Evolutionary conservation across 2,113 vertebrate species (phyloP).

Genomic region (Triplophysa siluroides): DNA sequence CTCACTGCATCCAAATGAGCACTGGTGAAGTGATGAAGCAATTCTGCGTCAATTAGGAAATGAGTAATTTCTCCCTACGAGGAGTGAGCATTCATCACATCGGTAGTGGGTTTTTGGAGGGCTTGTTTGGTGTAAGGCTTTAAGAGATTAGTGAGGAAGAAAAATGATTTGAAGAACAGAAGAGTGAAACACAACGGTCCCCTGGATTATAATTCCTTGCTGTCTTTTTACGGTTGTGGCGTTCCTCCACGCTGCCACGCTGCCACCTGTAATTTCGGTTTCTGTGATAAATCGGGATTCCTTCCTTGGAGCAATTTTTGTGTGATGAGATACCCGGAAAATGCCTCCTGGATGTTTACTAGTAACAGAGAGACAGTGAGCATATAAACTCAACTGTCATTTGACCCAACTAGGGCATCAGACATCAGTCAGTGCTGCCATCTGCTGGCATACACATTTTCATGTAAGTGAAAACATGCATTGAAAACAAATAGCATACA

Average conservation of each 20-base stretch:
- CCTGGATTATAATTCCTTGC: background rate
- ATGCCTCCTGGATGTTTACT: conserved; percentile 16
- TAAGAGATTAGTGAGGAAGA: background rate
- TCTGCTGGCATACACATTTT: conserved; percentile 60
- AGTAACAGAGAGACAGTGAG: conserved; percentile 1
- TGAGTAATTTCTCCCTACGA: conserved; percentile 62
- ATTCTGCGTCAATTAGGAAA: conserved; percentile 67
- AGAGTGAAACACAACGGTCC: background rate
- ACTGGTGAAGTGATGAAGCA: conserved; percentile 60
- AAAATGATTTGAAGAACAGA: background rate
- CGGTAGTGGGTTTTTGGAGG: conserved; percentile 10
- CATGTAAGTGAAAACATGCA: background rate
- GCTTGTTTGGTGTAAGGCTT: conserved; percentile 37
- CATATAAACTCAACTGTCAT: background rate
- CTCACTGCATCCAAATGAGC: conserved; percentile 58
- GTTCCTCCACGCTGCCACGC: background rate
- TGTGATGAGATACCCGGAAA: conserved; percentile 8
- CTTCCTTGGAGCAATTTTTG: background rate
- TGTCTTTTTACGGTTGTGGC: background rate
- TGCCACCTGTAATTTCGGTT: conserved; percentile 19
- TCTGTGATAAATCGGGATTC: conserved; percentile 44
- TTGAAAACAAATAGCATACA: no score
- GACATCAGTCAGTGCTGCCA: conserved; percentile 62
- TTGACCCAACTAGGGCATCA: conserved; percentile 11
- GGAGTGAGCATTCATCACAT: conserved; percentile 48